Evolutionary conservation across 2,888 invertebrate genomes (phyloP).

Genomic region (Drosophila kanekoi): DNA sequence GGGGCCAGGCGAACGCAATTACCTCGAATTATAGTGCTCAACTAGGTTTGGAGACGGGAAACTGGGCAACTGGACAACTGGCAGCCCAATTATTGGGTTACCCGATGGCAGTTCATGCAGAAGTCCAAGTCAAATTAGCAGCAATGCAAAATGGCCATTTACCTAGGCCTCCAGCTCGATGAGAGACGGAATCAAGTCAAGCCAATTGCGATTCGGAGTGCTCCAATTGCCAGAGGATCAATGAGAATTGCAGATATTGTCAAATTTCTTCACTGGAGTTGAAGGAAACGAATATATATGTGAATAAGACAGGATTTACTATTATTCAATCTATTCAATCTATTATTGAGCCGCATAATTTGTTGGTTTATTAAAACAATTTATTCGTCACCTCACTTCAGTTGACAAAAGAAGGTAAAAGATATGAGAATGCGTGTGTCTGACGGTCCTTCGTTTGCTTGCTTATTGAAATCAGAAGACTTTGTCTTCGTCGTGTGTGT

Average conservation of each 20-base stretch:
- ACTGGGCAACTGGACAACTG: constrained; percentile 2
- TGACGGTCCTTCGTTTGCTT: constrained; percentile 33
- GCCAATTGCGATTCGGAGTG: not conserved
- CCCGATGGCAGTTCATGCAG: constrained; percentile 32
- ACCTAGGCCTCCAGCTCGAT: not conserved
- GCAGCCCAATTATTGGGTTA: constrained; percentile 62
- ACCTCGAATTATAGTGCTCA: constrained; percentile 72
- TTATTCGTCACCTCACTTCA: not conserved
- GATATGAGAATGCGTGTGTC: not conserved
- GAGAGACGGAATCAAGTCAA: constrained; percentile 6
- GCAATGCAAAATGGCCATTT: constrained; percentile 29
- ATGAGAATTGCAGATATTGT: not conserved
- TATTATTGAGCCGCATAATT: too few species aligned
- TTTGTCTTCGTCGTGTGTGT: constrained; percentile 71
- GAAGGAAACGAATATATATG: too few species aligned
- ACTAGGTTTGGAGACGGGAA: constrained; percentile 49
- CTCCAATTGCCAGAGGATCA: not conserved
- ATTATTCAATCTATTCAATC: too few species aligned
- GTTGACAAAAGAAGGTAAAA: constrained; percentile 1
- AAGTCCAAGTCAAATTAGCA: constrained; percentile 54
- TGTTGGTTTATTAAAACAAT: too few species aligned
- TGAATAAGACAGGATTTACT: too few species aligned
- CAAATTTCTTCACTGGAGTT: too few species aligned
- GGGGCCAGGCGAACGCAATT: constrained; percentile 47
- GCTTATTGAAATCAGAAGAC: constrained; percentile 49